These are phyloP conservation scores for Temnopleurus reevesii DNA, from an alignment of 53 echinoderm and acorn worm species.

Conservation along the genomic window DNA sequence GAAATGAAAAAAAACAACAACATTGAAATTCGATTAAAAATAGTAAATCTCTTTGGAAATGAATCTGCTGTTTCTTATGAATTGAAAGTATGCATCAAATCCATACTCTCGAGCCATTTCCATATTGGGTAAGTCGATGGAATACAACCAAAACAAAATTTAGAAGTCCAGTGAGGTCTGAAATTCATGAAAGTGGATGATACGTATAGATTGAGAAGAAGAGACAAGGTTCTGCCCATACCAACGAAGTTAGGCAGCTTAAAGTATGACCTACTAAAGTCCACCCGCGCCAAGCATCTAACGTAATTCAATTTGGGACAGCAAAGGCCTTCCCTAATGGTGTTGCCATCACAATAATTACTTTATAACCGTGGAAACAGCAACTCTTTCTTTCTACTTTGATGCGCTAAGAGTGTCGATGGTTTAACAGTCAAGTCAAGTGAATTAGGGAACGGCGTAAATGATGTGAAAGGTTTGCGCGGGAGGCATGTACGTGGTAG, in stretches of 20 bases:
- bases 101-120: too few relatives aligned
- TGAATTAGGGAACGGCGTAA: conserved; percentile 3
- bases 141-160: too few relatives aligned
- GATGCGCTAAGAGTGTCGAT: neutral
- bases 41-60: too few relatives aligned
- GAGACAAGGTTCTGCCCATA: neutral
- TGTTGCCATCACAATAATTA: conserved; percentile 20
- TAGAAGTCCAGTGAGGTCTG: too few relatives aligned
- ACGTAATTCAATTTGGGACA: conserved; percentile 18
- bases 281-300: neutral
- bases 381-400: neutral
- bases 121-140: too few relatives aligned
- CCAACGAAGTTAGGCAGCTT: neutral
- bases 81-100: too few relatives aligned
- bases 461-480: neutral
- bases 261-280: neutral
- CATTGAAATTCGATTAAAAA: too few relatives aligned
- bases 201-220: neutral
- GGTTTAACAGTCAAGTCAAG: neutral
- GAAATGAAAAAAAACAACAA: too few relatives aligned
- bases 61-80: too few relatives aligned
- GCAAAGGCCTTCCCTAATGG: conserved; percentile 6
- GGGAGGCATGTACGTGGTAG: neutral
- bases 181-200: too few relatives aligned
- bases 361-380: neutral